Conservation (phyloP, 2,888 invertebrate genomes). For the Sinotaia quadrata region DNA sequence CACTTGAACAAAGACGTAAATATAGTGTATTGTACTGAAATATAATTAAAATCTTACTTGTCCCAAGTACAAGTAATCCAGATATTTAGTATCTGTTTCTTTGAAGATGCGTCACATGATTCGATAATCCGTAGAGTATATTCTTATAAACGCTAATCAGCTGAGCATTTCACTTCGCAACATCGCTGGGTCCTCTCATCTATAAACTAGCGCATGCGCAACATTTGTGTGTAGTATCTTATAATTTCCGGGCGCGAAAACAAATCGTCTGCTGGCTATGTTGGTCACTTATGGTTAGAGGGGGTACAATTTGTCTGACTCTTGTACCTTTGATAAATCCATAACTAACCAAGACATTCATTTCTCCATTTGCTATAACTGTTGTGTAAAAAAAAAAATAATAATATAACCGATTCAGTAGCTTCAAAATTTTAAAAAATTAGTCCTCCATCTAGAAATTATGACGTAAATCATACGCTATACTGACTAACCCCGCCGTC, state of each 20-base stretch:
- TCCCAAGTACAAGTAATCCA: neutral
- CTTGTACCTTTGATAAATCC: too few relatives aligned
- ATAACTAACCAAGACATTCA: too few relatives aligned
- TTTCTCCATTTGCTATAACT: too few relatives aligned
- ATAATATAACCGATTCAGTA: too few relatives aligned
- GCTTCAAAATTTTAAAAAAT: too few relatives aligned
- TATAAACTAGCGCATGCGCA: neutral
- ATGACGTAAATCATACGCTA: too few relatives aligned
- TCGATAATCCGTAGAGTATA: neutral
- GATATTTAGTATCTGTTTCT: neutral
- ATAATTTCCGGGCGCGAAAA: slow-evolving; percentile 19
- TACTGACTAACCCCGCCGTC: too few relatives aligned
- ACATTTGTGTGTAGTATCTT: neutral
- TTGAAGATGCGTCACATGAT: neutral
- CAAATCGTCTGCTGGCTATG: too few relatives aligned
- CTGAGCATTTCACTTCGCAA: neutral
- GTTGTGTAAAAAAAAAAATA: too few relatives aligned
- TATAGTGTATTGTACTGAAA: neutral
- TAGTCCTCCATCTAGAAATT: too few relatives aligned
- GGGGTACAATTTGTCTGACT: too few relatives aligned
- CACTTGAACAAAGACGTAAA: neutral
- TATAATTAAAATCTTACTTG: neutral
- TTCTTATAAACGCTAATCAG: neutral
- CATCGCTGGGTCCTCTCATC: slow-evolving; percentile 17
- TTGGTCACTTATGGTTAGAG: too few relatives aligned